A percentile compares a stretch with the other conserved stretches of the same genome.
Conservation (phyloP, 2,797 vertebrate genomes). For the Anniella stebbinsi region DNA sequence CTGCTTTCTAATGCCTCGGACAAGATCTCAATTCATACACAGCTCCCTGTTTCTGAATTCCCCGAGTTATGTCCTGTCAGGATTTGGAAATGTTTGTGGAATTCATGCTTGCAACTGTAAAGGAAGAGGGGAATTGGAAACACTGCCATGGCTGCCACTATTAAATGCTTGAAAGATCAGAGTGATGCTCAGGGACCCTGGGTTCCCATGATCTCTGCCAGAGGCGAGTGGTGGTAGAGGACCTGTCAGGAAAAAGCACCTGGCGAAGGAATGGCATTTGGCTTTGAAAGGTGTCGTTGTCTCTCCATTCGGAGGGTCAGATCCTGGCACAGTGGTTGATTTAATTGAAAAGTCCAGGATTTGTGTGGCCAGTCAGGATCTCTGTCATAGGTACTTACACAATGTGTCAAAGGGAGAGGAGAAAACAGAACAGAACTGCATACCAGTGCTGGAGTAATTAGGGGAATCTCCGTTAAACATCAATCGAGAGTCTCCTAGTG, state of each 20-base stretch:
- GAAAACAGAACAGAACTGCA: conserved; percentile 5
- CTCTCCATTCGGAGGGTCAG: conserved; percentile 33
- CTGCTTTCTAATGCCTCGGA: conserved; percentile 66
- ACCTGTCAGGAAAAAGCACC: neutral
- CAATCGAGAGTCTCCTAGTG: neutral
- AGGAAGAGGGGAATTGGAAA: conserved; percentile 5
- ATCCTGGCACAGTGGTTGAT: conserved; percentile 11
- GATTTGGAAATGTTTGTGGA: conserved; percentile 72
- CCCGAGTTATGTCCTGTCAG: conserved; percentile 70
- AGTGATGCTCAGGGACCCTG: neutral
- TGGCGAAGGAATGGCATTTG: neutral
- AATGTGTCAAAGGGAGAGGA: neutral
- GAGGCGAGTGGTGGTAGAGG: conserved; percentile 19
- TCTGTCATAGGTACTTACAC: conserved; percentile 6
- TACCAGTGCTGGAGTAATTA: conserved; percentile 5
- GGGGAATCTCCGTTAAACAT: conserved; percentile 20
- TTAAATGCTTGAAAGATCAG: conserved; percentile 47
- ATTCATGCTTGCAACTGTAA: conserved; percentile 62
- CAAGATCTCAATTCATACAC: conserved; percentile 69
- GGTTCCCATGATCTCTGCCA: conserved; percentile 19
- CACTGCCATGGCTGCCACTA: conserved; percentile 49
- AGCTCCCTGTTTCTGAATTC: conserved; percentile 72
- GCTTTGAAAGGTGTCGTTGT: conserved; percentile 32
- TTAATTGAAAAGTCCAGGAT: conserved; percentile 35
- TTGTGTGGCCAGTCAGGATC: conserved; percentile 22